Conservation (phyloP, 2,113 vertebrate genomes). For the Poeciliopsis turrubarensis region DNA sequence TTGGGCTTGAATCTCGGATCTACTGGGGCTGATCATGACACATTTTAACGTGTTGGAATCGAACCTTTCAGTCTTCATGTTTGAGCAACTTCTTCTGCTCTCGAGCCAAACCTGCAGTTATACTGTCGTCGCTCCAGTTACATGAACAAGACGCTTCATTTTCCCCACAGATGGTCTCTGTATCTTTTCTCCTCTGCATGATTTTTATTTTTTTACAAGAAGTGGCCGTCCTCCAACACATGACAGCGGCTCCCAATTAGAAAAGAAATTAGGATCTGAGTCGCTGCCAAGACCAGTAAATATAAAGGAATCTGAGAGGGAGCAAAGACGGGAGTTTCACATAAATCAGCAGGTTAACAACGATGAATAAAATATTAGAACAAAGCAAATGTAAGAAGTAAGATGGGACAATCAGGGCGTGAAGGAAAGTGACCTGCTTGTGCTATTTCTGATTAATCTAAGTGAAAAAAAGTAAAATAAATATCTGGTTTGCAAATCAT, state of each 20-base stretch:
- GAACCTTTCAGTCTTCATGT: constrained; percentile 7
- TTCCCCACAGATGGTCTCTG: constrained; percentile 53
- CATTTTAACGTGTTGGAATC: constrained; percentile 14
- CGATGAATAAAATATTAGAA: background rate
- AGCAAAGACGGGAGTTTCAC: constrained; percentile 8
- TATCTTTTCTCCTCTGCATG: constrained; percentile 21
- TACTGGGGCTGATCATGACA: constrained; percentile 1
- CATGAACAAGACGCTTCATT: constrained; percentile 29
- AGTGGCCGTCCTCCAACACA: constrained; percentile 44
- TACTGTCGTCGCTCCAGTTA: constrained; percentile 20
- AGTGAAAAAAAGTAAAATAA: no score
- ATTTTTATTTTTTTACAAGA: constrained; percentile 40
- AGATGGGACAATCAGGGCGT: no score
- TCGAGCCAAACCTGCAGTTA: background rate
- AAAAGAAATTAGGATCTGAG: constrained; percentile 31
- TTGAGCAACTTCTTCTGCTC: background rate
- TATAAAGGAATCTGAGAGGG: constrained; percentile 29
- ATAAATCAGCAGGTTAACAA: constrained; percentile 13
- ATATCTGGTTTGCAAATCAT: background rate
- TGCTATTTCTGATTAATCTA: no score
- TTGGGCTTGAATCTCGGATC: background rate
- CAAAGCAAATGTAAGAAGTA: background rate
- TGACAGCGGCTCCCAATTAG: constrained; percentile 59
- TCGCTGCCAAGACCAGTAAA: constrained; percentile 47
- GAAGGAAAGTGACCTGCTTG: no score